Evolutionary conservation across 2,797 vertebrate genomes (phyloP), one percentile per base, ranked within the genome.

Genomic region (Lycodopsis pacificus): DNA sequence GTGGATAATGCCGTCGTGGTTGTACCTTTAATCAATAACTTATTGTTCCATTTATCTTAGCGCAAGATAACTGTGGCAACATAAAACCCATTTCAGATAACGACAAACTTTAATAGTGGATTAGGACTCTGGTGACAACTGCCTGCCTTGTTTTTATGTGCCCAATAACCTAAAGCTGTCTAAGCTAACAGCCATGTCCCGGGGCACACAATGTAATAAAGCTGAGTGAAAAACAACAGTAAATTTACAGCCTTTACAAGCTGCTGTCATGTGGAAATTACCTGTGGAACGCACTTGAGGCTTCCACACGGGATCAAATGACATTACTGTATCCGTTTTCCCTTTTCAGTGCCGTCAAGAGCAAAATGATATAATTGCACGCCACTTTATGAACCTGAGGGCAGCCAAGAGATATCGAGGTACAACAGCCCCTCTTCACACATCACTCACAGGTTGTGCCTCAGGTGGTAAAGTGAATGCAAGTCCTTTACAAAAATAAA

Each of bases 141-240:
- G 75, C 66, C 56, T 66, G 68, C 48, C 27, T 70, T 77, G 78
- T 78, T 90, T 93, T 93, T 91, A 90, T 91, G 84, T 88, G 83
- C 83, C 76, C 87, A 85, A 91, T 88, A 92, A 91, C 80, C 68
- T 86, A 76, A 84, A 87, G 80, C 86, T 73, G 80, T 77, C 76
- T 66, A 44, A 88, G 80, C 67, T 72, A 84, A 77, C 73, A 83
- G 62, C 79, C 66, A 75, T 78, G 81, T 83, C 81, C 82, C 79
- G 38, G 51, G 82, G 77, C 81, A 54, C 57, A 75, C 77, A 65
- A 91, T 82, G 64, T 88, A 89, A 90, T 89, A 92, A 88, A 84
- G 78, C 81, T 8, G 62, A 76, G 70, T 65, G 63, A 80, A 90
- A 91, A 89, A 88, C 88, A 90, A 86, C 81, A 82, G 76, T 90